These are phyloP conservation scores for Hydractinia echinata DNA, from an alignment of 30 jellyfish, hydroid and myxozoan genomes.

Conservation along the genomic window DNA sequence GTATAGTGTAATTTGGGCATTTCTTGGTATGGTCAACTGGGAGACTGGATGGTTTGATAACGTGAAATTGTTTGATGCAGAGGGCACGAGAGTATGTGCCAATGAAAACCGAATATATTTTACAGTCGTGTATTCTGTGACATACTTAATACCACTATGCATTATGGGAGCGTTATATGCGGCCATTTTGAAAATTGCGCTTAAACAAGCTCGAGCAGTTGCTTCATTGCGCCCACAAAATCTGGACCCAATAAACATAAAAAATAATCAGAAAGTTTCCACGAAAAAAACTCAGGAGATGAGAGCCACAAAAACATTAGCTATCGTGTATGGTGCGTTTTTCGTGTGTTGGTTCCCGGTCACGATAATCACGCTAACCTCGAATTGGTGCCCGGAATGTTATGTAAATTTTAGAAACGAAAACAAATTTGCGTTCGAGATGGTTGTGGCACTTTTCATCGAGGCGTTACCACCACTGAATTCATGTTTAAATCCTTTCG, in stretches of 20 bases:
- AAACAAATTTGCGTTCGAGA: conserved; percentile 21
- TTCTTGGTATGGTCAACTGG: conserved; percentile 60
- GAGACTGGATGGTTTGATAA: conserved; percentile 24
- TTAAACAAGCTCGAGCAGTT: conserved; percentile 56
- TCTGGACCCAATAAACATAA: not conserved
- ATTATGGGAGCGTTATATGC: conserved; percentile 54
- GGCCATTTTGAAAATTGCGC: conserved; percentile 46
- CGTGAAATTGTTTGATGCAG: not conserved
- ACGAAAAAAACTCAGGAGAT: conserved; percentile 35
- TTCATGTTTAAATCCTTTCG: conserved; percentile 61
- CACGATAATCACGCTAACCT: conserved; percentile 46
- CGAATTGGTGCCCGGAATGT: conserved; percentile 28
- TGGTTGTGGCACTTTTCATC: conserved; percentile 32
- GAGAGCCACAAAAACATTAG: conserved; percentile 49
- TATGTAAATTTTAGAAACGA: conserved; percentile 31
- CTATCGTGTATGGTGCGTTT: conserved; percentile 70
- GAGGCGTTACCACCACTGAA: conserved; percentile 65
- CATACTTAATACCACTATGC: conserved; percentile 43
- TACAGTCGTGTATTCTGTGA: conserved; percentile 24
- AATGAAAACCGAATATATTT: conserved; percentile 36
- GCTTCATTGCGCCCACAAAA: conserved; percentile 32
- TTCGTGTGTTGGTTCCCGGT: conserved; percentile 77
- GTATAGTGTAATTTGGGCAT: conserved; percentile 57
- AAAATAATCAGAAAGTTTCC: conserved; percentile 15
- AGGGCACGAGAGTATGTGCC: conserved; percentile 27